phyloP scores from a whole-genome alignment of 2,797 vertebrate genomes.

The Rhinella marina region DNA sequence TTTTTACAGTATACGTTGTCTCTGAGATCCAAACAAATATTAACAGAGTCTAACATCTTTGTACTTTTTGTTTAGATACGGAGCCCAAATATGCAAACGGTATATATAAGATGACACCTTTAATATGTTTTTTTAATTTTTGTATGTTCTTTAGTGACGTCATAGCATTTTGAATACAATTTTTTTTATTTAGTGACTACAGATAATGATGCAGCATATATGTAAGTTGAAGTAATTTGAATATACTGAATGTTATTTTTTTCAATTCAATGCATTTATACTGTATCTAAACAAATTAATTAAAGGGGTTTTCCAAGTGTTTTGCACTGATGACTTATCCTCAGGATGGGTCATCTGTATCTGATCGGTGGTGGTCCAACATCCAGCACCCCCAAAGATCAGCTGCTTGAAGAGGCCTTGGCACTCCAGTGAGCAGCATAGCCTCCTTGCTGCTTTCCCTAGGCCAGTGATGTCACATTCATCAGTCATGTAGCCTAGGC shows the following conservation, averaged over 20 bases:
- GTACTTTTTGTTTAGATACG: background rate
- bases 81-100: constrained; percentile 10
- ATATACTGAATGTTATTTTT: background rate
- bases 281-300: background rate
- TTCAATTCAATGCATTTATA: background rate
- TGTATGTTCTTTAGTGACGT: background rate
- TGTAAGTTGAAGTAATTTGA: background rate
- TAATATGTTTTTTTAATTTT: background rate
- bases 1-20: background rate
- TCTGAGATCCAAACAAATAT: background rate
- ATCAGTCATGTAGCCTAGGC: too few relatives aligned
- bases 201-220: background rate
- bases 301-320: too few relatives aligned
- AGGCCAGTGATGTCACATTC: too few relatives aligned
- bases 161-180: background rate
- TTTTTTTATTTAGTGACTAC: background rate
- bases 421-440: too few relatives aligned
- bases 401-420: too few relatives aligned
- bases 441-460: too few relatives aligned
- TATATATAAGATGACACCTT: background rate
- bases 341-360: too few relatives aligned
- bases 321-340: too few relatives aligned
- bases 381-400: too few relatives aligned
- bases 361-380: too few relatives aligned
- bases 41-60: background rate